Evolutionary conservation across 2,797 vertebrate species (phyloP).

Genomic region (Enteromius viviparus): DNA sequence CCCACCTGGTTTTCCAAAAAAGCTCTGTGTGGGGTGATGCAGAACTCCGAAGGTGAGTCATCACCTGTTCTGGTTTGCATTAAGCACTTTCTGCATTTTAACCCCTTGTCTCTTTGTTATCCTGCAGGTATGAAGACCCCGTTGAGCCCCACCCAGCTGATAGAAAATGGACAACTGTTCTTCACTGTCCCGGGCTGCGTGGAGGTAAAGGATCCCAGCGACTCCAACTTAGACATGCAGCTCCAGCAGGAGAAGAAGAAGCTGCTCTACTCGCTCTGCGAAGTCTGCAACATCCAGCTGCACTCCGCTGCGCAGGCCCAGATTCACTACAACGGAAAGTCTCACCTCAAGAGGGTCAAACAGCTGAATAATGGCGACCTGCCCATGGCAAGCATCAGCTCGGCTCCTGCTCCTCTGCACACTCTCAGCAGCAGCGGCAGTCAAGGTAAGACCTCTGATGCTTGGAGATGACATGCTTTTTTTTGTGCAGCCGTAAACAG

Average conservation of each 20-base stretch:
- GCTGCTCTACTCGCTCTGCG: slow-evolving; percentile 84
- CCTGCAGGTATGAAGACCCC: slow-evolving; percentile 79
- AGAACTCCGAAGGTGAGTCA: slow-evolving; percentile 42
- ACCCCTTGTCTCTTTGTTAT: slow-evolving; percentile 8
- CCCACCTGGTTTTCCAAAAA: slow-evolving; percentile 31
- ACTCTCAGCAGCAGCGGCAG: slow-evolving; percentile 68
- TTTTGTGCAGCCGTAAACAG: slow-evolving; percentile 1
- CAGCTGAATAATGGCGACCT: slow-evolving; percentile 84
- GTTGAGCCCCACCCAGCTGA: slow-evolving; percentile 74
- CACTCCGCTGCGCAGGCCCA: slow-evolving; percentile 86
- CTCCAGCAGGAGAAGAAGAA: slow-evolving; percentile 81
- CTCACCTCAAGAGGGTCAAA: slow-evolving; percentile 85
- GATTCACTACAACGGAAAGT: slow-evolving; percentile 87
- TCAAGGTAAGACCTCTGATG: slow-evolving; percentile 74
- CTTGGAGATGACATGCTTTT: slow-evolving; percentile 5
- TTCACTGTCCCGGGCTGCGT: slow-evolving; percentile 72
- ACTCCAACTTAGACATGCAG: slow-evolving; percentile 67
- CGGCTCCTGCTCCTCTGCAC: slow-evolving; percentile 47
- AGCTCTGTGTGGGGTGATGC: slow-evolving; percentile 26
- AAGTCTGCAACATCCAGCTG: slow-evolving; percentile 88
- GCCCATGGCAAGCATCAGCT: slow-evolving; percentile 65
- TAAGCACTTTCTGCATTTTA: not conserved
- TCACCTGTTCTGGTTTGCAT: slow-evolving; percentile 1
- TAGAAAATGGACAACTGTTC: slow-evolving; percentile 82
- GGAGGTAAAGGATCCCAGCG: slow-evolving; percentile 79